Evolutionary conservation across 2,888 invertebrate species (phyloP).

Genomic region (Portevinia maculata): DNA sequence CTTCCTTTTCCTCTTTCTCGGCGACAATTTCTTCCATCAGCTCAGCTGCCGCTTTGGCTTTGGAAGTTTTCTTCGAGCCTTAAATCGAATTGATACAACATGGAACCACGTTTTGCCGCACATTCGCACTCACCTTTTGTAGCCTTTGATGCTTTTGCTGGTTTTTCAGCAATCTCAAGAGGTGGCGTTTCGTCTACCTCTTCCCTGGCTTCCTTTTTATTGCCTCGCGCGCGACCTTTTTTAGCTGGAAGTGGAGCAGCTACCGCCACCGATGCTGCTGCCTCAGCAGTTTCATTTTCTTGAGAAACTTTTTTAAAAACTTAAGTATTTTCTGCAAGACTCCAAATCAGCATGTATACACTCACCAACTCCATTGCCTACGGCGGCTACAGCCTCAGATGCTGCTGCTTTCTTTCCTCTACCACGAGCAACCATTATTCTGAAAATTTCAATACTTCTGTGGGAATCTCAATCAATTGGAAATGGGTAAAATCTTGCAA

Average conservation of each 20-base stretch:
- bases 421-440: constrained; percentile 63
- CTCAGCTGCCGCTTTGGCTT: constrained; percentile 23
- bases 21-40: constrained; percentile 13
- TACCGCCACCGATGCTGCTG: constrained; percentile 2
- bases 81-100: not conserved
- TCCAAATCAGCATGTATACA: constrained; percentile 2
- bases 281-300: constrained; percentile 3
- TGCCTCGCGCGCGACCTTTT: constrained; percentile 45
- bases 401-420: constrained; percentile 64
- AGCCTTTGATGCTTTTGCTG: constrained; percentile 41
- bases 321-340: too few species aligned
- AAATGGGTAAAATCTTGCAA: not conserved
- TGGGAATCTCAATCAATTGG: not conserved
- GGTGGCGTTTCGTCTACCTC: constrained; percentile 50
- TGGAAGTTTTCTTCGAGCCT: constrained; percentile 44
- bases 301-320: constrained; percentile 12
- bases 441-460: constrained; percentile 35
- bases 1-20: not conserved
- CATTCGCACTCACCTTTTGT: constrained; percentile 30
- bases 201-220: constrained; percentile 51
- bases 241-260: constrained; percentile 22
- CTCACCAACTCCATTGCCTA: constrained; percentile 63
- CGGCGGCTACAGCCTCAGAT: constrained; percentile 45
- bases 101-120: not conserved
- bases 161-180: constrained; percentile 41